Conservation (phyloP, 2,113 vertebrate species). For the Elephas maximus region DNA sequence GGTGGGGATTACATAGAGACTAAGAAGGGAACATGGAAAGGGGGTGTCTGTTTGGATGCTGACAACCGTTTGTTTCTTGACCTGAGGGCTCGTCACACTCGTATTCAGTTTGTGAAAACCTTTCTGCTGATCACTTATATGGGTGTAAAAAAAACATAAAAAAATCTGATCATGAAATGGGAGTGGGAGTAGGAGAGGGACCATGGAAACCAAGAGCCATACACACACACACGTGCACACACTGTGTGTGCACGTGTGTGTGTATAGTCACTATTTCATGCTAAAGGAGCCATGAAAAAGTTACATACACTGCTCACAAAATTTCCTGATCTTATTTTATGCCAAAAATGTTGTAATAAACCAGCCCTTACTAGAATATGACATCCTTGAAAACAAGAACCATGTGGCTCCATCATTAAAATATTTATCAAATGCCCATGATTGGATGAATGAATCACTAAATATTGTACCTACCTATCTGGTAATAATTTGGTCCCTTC, state of each 20-base stretch:
- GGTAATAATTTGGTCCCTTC: not conserved
- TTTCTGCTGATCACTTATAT: not conserved
- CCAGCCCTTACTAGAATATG: not conserved
- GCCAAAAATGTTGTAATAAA: not conserved
- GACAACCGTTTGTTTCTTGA: not conserved
- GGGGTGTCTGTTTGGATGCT: not conserved
- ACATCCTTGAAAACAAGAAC: not conserved
- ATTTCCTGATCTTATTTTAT: constrained; percentile 13
- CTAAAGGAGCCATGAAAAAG: not conserved
- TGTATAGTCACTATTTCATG: no score
- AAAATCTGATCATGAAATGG: not conserved
- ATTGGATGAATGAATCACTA: not conserved
- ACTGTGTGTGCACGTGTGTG: no score
- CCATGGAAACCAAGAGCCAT: not conserved
- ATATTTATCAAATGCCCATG: not conserved
- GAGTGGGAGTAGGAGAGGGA: not conserved
- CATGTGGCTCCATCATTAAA: constrained; percentile 2
- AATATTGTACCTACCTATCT: constrained; percentile 14
- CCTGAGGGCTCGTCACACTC: not conserved
- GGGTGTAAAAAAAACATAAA: not conserved
- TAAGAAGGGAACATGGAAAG: no score
- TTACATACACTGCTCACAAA: not conserved
- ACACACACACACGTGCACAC: not conserved
- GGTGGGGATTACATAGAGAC: not conserved
- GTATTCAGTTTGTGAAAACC: not conserved